A percentile compares a stretch with the other conserved stretches of the same genome.
phyloP scores from a whole-genome alignment of 1,140 invertebrate genomes.

The Proctacanthus coquilletti region DNA sequence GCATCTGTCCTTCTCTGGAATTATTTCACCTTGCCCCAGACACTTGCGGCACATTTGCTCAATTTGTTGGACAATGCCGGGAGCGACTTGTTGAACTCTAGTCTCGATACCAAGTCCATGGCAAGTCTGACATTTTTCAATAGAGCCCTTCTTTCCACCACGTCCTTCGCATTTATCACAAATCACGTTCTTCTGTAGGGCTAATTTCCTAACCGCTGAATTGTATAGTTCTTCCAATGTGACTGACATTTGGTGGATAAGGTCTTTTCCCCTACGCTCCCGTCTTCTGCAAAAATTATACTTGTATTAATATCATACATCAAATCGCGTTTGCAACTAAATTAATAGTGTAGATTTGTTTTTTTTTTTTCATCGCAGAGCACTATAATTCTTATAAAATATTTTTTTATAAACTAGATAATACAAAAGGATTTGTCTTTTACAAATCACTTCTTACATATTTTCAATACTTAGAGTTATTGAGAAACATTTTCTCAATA shows the following conservation, averaged over 20 bases:
- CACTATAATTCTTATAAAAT: too few relatives aligned
- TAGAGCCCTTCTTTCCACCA: conserved; percentile 89
- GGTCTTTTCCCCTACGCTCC: conserved; percentile 77
- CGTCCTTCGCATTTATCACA: conserved; percentile 93
- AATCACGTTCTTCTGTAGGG: conserved; percentile 92
- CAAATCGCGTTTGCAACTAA: too few relatives aligned
- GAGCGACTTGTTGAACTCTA: conserved; percentile 80
- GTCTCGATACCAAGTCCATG: conserved; percentile 84
- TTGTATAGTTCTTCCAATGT: conserved; percentile 95
- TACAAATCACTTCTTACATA: too few relatives aligned
- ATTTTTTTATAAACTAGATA: too few relatives aligned
- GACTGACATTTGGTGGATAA: conserved; percentile 85
- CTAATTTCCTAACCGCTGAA: conserved; percentile 84
- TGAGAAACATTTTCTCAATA: too few relatives aligned
- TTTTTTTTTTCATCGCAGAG: too few relatives aligned
- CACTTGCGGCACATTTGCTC: conserved; percentile 83
- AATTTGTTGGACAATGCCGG: conserved; percentile 93
- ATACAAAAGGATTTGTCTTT: too few relatives aligned
- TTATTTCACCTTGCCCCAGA: conserved; percentile 71
- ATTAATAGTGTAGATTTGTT: too few relatives aligned
- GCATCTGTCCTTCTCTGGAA: conserved; percentile 80
- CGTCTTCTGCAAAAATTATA: conserved; percentile 27
- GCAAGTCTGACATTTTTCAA: conserved; percentile 76
- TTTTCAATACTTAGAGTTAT: too few relatives aligned
- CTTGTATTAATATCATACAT: too few relatives aligned